Percentiles rank a stretch among this genome's conserved stretches.
phyloP scores from a whole-genome alignment of 2,113 vertebrate genomes.

The Hylia prasina region DNA sequence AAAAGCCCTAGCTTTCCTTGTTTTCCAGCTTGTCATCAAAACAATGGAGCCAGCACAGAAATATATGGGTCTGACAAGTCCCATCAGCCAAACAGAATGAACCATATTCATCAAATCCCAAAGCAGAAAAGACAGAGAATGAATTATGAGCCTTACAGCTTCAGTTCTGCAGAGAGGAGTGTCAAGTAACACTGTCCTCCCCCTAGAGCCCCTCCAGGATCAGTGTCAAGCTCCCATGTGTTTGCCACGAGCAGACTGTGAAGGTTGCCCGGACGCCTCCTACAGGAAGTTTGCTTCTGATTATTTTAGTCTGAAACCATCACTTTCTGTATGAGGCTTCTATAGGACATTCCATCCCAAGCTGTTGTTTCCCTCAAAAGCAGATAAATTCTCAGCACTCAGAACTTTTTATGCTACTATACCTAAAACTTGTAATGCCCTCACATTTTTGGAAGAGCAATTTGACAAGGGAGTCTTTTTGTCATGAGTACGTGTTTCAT shows the following conservation, averaged over 20 bases:
- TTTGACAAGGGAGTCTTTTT: background rate
- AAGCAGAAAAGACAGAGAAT: background rate
- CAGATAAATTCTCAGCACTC: background rate
- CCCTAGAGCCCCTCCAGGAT: background rate
- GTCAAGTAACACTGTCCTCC: no score
- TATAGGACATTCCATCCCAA: background rate
- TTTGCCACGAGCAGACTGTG: background rate
- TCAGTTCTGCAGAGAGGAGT: background rate
- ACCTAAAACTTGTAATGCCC: background rate
- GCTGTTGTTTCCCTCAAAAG: background rate
- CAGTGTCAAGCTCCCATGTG: background rate
- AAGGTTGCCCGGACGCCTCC: background rate
- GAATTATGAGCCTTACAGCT: background rate
- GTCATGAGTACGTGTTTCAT: background rate
- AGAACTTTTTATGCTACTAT: background rate
- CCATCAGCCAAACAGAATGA: background rate
- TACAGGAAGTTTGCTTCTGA: background rate
- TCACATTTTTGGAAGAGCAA: background rate
- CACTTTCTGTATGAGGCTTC: background rate
- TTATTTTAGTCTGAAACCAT: background rate
- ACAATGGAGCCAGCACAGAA: background rate
- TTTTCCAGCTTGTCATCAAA: background rate
- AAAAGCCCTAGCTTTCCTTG: background rate
- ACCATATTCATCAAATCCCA: background rate
- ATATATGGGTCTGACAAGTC: background rate